These are phyloP conservation scores for Ceraclea dissimilis DNA, from an alignment of 2,888 invertebrate species.

Conservation along the genomic window DNA sequence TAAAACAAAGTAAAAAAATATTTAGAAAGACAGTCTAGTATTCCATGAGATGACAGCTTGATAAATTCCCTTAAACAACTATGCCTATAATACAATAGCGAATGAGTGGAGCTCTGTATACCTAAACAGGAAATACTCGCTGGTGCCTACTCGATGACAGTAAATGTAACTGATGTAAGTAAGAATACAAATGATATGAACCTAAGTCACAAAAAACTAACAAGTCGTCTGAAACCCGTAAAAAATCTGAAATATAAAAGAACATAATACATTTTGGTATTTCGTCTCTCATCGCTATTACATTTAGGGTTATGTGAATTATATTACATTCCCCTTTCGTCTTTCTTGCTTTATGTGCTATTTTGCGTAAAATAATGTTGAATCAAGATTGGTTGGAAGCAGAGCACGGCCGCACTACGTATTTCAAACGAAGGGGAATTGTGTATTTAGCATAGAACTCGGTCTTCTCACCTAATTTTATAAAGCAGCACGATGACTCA, in stretches of 20 bases:
- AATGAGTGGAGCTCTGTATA: slow-evolving; percentile 7
- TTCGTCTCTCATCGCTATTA: not conserved
- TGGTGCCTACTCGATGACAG: not conserved
- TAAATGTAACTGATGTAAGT: slow-evolving; percentile 3
- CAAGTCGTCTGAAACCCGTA: not conserved
- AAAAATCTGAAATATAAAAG: too few species aligned
- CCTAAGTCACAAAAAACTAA: slow-evolving; percentile 9
- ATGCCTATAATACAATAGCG: not conserved
- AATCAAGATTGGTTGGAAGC: not conserved
- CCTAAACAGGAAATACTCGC: slow-evolving; percentile 4
- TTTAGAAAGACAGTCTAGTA: not conserved
- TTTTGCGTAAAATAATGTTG: slow-evolving; percentile 8
- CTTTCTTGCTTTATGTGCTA: not conserved
- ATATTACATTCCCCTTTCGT: slow-evolving; percentile 8
- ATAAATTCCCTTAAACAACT: slow-evolving; percentile 15
- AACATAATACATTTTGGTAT: not conserved
- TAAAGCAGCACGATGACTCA: too few species aligned
- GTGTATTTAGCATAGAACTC: too few species aligned
- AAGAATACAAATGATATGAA: not conserved
- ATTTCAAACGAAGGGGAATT: too few species aligned
- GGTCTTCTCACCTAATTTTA: too few species aligned
- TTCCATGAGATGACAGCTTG: slow-evolving; percentile 16
- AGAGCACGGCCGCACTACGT: not conserved
- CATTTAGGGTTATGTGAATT: slow-evolving; percentile 1
- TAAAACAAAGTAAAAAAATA: too few species aligned